Conservation (phyloP, 2,797 vertebrate species). For the Thripadectes ignobilis region DNA sequence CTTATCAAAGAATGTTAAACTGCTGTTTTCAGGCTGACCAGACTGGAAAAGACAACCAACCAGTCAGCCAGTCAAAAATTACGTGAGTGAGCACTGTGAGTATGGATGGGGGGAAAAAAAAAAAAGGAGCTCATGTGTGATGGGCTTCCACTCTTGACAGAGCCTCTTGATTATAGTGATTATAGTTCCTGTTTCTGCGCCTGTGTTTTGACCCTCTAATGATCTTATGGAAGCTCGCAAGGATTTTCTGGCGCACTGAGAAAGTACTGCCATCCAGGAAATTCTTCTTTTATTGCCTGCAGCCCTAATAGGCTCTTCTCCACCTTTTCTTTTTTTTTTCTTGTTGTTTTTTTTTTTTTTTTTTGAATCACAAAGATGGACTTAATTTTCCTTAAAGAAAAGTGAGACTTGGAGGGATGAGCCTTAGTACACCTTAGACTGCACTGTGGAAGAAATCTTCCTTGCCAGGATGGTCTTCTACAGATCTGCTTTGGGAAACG, state of each 20-base stretch:
- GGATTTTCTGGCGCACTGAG: not conserved
- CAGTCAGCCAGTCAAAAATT: not conserved
- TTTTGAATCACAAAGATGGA: not conserved
- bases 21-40: not conserved
- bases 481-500: not conserved
- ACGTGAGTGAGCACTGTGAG: not conserved
- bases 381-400: not conserved
- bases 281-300: not conserved
- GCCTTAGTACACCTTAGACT: not conserved
- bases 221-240: not conserved
- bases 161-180: not conserved
- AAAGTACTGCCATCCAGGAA: not conserved
- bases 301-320: not conserved
- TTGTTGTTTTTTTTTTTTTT: not conserved
- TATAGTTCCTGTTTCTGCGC: not conserved
- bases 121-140: not conserved
- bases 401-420: not conserved
- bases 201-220: not conserved
- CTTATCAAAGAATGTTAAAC: not conserved
- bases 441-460: not conserved
- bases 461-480: not conserved
- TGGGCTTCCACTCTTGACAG: not conserved
- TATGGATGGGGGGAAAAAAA: not conserved
- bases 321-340: not conserved
- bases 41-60: not conserved